Evolutionary conservation across 2,797 vertebrate genomes (phyloP).

Genomic region (Sebastes miniatus): DNA sequence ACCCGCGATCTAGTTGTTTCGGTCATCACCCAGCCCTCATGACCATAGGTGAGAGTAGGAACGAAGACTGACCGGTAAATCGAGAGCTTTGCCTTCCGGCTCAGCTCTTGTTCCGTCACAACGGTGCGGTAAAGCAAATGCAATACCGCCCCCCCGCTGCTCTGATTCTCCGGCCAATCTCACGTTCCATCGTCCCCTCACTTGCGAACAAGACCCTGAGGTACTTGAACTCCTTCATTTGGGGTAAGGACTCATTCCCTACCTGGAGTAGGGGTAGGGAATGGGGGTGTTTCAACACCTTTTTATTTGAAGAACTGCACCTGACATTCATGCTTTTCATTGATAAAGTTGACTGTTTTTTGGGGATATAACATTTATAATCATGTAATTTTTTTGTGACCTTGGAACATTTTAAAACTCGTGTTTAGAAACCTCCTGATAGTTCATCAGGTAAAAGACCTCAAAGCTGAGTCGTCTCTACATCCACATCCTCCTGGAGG

Average conservation of each 20-base stretch:
- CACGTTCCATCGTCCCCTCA: too few relatives aligned
- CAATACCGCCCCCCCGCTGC: too few relatives aligned
- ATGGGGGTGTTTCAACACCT: not conserved
- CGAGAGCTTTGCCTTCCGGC: too few relatives aligned
- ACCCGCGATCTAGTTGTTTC: accelerated
- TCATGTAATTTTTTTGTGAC: not conserved
- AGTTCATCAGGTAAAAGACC: not conserved
- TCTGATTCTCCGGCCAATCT: accelerated
- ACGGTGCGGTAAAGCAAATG: accelerated
- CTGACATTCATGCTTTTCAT: not conserved
- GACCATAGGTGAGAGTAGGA: too few relatives aligned
- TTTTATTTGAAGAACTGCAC: not conserved
- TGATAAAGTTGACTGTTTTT: not conserved
- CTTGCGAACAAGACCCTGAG: too few relatives aligned
- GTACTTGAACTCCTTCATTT: too few relatives aligned
- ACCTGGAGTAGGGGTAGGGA: too few relatives aligned
- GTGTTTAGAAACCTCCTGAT: not conserved
- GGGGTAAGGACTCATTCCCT: too few relatives aligned
- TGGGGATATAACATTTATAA: not conserved
- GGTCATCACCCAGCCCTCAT: too few relatives aligned
- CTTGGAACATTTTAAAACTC: not conserved
- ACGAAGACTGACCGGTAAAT: accelerated
- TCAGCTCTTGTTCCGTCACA: too few relatives aligned
- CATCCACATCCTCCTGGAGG: not conserved
- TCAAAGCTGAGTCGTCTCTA: not conserved